Conservation (phyloP, 1,140 invertebrate genomes). For the Sipha flava region DNA sequence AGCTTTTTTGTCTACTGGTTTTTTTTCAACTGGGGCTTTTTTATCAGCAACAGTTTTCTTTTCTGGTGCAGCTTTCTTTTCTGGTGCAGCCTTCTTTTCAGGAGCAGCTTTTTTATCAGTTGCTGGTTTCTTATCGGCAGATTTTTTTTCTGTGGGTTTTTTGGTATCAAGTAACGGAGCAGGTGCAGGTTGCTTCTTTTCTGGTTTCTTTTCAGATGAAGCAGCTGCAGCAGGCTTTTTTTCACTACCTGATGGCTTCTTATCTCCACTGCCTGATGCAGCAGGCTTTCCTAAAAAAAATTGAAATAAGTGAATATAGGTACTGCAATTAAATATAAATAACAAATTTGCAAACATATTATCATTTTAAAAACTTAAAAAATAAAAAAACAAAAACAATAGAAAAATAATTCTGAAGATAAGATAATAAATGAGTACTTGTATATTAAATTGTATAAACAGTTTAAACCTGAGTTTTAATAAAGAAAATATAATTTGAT, state of each 20-base stretch:
- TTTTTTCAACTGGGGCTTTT: constrained; percentile 19
- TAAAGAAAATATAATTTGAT: no score
- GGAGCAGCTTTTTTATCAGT: background rate
- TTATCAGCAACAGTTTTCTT: constrained; percentile 7
- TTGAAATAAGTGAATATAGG: no score
- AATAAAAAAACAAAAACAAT: no score
- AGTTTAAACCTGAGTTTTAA: no score
- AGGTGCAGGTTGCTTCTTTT: constrained; percentile 24
- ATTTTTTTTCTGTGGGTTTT: background rate
- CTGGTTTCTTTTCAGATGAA: constrained; percentile 20
- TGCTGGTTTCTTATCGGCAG: background rate
- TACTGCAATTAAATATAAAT: no score
- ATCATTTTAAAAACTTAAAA: no score
- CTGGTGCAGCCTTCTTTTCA: background rate
- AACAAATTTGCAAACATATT: no score
- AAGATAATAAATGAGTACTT: no score
- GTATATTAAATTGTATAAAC: no score
- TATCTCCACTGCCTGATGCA: constrained; percentile 12
- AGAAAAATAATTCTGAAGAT: no score
- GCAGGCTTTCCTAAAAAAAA: constrained; percentile 9
- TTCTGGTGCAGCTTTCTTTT: constrained; percentile 23
- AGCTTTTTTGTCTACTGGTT: background rate
- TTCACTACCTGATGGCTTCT: constrained; percentile 15
- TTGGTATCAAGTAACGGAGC: constrained; percentile 11
- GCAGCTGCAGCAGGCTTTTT: constrained; percentile 28